phyloP scores from a whole-genome alignment of 2,888 invertebrate species.

The Aphodius sticticus region DNA sequence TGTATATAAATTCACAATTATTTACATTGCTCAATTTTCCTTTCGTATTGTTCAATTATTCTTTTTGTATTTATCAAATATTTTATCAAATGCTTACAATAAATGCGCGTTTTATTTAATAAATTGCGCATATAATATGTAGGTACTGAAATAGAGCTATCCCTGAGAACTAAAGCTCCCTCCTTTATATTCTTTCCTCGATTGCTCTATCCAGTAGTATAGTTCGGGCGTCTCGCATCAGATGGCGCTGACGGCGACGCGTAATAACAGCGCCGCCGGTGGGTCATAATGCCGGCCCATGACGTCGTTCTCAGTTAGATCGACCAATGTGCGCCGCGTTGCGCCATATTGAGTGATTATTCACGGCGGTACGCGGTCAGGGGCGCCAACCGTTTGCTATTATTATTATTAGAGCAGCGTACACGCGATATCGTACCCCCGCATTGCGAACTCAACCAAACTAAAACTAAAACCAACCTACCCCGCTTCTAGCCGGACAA shows the following conservation, averaged over 20 bases:
- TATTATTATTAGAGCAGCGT: background rate
- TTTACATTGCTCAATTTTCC: too few species aligned
- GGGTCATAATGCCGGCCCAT: background rate
- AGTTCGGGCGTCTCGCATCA: background rate
- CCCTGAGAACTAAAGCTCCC: background rate
- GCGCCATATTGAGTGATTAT: slow-evolving; percentile 4
- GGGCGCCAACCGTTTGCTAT: background rate
- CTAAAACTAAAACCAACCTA: background rate
- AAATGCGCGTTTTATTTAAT: too few species aligned
- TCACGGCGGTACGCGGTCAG: background rate
- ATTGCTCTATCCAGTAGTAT: background rate
- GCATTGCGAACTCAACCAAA: background rate
- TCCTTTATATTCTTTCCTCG: background rate
- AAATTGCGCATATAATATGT: too few species aligned
- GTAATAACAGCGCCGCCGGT: slow-evolving; percentile 4
- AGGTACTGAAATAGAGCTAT: background rate
- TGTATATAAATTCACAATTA: too few species aligned
- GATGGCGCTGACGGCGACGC: background rate
- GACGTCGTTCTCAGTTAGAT: background rate
- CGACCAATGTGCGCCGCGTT: background rate
- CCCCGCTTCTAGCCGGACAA: background rate
- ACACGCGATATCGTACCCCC: slow-evolving; percentile 4
- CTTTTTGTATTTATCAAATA: too few species aligned
- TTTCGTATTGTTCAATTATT: too few species aligned
- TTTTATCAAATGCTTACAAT: too few species aligned